phyloP scores from a whole-genome alignment of 2,888 invertebrate species.

The Empis livida region DNA sequence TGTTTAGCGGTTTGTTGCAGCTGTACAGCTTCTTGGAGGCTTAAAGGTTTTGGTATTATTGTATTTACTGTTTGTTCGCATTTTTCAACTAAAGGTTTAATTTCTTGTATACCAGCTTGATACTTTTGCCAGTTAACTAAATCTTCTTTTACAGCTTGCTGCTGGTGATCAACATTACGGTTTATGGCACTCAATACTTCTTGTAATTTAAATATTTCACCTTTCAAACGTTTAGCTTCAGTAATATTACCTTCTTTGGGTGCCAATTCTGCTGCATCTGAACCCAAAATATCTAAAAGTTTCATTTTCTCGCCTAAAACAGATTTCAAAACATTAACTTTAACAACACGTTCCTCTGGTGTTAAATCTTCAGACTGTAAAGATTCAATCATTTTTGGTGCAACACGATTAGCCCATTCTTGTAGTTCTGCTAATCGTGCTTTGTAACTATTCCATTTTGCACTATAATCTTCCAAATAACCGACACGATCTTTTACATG shows the following conservation, averaged over 20 bases:
- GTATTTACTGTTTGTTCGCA: conserved; percentile 62
- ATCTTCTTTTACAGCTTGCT: conserved; percentile 61
- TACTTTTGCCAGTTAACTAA: conserved; percentile 75
- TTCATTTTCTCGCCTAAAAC: conserved; percentile 65
- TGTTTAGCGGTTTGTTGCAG: conserved; percentile 57
- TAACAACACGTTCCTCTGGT: conserved; percentile 69
- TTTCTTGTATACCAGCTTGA: conserved; percentile 61
- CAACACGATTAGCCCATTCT: conserved; percentile 67
- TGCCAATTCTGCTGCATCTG: conserved; percentile 62
- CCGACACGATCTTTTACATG: conserved; percentile 67
- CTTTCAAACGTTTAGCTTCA: conserved; percentile 60
- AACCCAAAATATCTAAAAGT: conserved; percentile 56
- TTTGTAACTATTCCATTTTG: conserved; percentile 70
- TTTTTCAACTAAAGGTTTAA: conserved; percentile 80
- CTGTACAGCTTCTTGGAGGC: conserved; percentile 68
- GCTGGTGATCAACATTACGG: conserved; percentile 61
- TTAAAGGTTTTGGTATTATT: conserved; percentile 52
- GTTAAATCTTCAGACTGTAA: conserved; percentile 64
- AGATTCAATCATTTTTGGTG: conserved; percentile 59
- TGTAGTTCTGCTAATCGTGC: conserved; percentile 60
- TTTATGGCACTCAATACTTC: conserved; percentile 65
- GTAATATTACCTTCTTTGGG: conserved; percentile 49
- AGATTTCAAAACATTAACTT: conserved; percentile 60
- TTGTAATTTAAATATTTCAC: conserved; percentile 61
- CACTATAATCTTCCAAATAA: conserved; percentile 66